A percentile compares a stretch with the other conserved stretches of the same genome.
These are phyloP conservation scores for Malacoraja senta DNA, from an alignment of 2,797 vertebrate genomes.

Conservation along the genomic window DNA sequence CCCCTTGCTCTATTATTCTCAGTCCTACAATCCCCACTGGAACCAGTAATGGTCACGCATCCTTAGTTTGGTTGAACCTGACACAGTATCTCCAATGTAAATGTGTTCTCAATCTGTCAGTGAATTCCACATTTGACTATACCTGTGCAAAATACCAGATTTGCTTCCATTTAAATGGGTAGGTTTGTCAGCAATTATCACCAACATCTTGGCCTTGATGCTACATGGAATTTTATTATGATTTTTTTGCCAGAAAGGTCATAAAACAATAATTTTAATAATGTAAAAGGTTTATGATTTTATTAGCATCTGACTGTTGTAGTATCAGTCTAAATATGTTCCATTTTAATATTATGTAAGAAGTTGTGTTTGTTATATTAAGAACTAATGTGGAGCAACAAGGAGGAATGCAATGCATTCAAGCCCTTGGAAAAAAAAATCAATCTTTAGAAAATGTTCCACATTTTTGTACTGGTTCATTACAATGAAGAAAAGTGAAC, in stretches of 20 bases:
- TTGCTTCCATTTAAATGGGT: too few relatives aligned
- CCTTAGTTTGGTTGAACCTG: too few relatives aligned
- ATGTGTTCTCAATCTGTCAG: too few relatives aligned
- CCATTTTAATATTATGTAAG: not conserved
- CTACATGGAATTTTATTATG: not conserved
- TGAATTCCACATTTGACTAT: too few relatives aligned
- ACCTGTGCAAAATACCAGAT: too few relatives aligned
- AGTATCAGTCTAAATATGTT: constrained; percentile 15
- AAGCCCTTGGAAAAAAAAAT: not conserved
- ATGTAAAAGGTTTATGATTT: not conserved
- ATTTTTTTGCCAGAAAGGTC: not conserved
- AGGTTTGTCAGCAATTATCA: too few relatives aligned
- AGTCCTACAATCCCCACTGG: too few relatives aligned
- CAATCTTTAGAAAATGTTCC: not conserved
- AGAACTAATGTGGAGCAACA: not conserved
- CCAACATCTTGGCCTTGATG: too few relatives aligned
- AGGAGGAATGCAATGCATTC: not conserved
- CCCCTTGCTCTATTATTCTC: too few relatives aligned
- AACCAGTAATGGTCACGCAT: too few relatives aligned
- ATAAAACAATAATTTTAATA: constrained; percentile 20
- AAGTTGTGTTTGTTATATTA: not conserved
- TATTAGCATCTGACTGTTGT: not conserved
- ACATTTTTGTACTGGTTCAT: not conserved
- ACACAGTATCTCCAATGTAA: too few relatives aligned
- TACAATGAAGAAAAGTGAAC: constrained; percentile 9